A percentile compares a stretch with the other conserved stretches of the same genome.
Evolutionary conservation across 64 coral and sea anemone species (phyloP).

Genomic region (Dendrophyllia cribrosa): DNA sequence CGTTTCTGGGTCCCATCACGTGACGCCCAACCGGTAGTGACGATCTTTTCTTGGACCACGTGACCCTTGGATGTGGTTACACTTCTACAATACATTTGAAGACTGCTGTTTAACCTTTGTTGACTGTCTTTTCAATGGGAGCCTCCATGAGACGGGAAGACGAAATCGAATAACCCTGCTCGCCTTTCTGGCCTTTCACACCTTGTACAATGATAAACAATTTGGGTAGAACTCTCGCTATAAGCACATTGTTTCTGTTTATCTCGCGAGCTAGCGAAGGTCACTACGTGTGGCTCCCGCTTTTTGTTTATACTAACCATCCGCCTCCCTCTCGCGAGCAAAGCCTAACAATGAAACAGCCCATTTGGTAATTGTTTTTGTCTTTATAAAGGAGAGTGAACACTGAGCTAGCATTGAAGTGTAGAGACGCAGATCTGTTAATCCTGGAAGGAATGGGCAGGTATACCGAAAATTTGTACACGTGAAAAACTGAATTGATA

Average conservation of each 20-base stretch:
- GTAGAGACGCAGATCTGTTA: constrained; percentile 87
- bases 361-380: not conserved
- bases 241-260: too few relatives aligned
- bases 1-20: not conserved
- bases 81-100: constrained; percentile 39
- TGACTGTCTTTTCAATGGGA: not conserved
- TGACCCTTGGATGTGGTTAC: constrained; percentile 49
- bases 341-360: not conserved
- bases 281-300: too few relatives aligned
- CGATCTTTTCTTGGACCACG: constrained; percentile 12
- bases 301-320: too few relatives aligned
- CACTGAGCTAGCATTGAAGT: constrained; percentile 79
- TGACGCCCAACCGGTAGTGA: constrained; percentile 34
- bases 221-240: too few relatives aligned
- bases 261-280: too few relatives aligned
- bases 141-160: not conserved
- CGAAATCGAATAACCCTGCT: not conserved
- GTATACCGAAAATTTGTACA: not conserved
- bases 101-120: constrained; percentile 19
- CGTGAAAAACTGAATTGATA: too few relatives aligned
- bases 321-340: too few relatives aligned
- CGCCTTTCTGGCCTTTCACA: constrained; percentile 6
- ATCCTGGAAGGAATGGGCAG: constrained; percentile 97
- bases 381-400: constrained; percentile 75
- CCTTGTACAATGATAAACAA: too few relatives aligned